Percentiles rank a stretch among this genome's conserved stretches.
Evolutionary conservation across 2,113 vertebrate species (phyloP).

Genomic region (Spizaetus ornatus): DNA sequence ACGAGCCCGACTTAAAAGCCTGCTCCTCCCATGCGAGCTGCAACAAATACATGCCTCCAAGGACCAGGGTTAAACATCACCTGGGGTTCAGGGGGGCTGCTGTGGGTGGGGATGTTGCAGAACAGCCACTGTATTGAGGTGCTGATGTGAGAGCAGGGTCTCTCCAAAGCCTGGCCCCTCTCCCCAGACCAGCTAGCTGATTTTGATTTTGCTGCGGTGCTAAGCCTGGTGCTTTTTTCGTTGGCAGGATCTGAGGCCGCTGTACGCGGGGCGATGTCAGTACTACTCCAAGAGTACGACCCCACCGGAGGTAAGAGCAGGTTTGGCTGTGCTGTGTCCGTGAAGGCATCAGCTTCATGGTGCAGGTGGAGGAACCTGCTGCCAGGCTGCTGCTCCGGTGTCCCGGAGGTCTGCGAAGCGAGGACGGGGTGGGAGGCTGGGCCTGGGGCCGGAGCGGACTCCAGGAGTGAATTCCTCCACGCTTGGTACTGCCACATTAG

Average conservation of each 20-base stretch:
- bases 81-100: neutral
- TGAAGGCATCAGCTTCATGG: neutral
- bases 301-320: slow-evolving; percentile 69
- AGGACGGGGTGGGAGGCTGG: neutral
- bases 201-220: neutral
- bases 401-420: neutral
- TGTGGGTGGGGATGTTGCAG: neutral
- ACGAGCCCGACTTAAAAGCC: neutral
- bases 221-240: neutral
- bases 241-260: slow-evolving; percentile 88
- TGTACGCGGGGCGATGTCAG: slow-evolving; percentile 90
- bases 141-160: neutral
- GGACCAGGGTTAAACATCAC: neutral
- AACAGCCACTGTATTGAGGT: neutral
- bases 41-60: neutral
- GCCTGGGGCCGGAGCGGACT: neutral
- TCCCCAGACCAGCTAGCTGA: neutral
- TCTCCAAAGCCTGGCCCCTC: neutral
- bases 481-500: neutral
- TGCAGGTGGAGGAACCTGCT: neutral
- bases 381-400: neutral
- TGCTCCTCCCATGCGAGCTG: neutral
- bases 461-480: fast-evolving
- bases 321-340: neutral
- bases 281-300: slow-evolving; percentile 84